These are phyloP conservation scores for Lepidostoma basale DNA, from an alignment of 1,140 invertebrate genomes.

Conservation along the genomic window DNA sequence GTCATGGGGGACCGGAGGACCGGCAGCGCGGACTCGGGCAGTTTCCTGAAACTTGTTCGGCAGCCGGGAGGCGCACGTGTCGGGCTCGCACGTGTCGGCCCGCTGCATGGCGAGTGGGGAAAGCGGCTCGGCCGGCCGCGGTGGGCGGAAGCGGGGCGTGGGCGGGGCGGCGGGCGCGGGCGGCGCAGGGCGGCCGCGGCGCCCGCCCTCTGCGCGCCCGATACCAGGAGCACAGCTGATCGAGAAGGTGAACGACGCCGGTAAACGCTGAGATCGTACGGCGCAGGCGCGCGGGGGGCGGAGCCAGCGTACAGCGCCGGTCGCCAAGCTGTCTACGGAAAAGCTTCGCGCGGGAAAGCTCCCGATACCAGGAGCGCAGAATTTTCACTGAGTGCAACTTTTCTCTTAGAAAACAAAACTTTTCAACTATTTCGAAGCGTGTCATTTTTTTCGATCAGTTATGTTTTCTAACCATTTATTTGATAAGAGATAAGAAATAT, in stretches of 20 bases:
- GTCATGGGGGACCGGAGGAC: neutral
- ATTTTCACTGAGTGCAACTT: constrained; percentile 6
- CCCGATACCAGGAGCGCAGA: constrained; percentile 17
- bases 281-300: constrained; percentile 7
- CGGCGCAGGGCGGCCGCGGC: constrained; percentile 18
- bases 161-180: constrained; percentile 11
- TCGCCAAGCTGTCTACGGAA: constrained; percentile 30
- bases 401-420: neutral
- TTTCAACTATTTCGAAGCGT: neutral
- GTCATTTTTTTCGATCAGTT: neutral
- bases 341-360: constrained; percentile 26
- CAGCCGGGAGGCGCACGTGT: constrained; percentile 29
- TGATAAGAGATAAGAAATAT: neutral
- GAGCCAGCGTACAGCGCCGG: neutral
- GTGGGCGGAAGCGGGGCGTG: neutral
- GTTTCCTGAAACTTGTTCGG: constrained; percentile 25
- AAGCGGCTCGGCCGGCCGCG: neutral
- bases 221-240: constrained; percentile 14
- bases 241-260: constrained; percentile 17
- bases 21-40: neutral
- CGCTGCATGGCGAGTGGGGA: constrained; percentile 37
- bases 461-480: neutral
- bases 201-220: constrained; percentile 38
- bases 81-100: constrained; percentile 33
- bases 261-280: neutral